Conservation (phyloP, 2,113 vertebrate species). For the Corythoichthys intestinalis region DNA sequence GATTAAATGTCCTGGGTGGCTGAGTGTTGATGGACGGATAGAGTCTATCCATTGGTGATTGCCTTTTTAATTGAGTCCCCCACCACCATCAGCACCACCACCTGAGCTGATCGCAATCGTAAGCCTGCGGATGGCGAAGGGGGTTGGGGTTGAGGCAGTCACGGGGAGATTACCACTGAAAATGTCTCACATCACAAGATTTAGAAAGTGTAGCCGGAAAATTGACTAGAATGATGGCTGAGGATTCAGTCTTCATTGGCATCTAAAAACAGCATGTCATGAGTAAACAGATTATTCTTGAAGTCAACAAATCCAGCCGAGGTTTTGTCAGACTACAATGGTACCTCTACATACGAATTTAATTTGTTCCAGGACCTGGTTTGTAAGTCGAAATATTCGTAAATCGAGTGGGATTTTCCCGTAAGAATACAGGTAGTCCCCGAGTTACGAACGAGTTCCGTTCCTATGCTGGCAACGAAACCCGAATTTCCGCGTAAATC, state of each 20-base stretch:
- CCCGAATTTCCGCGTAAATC: no score
- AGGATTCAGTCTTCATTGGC: background rate
- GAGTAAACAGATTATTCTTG: background rate
- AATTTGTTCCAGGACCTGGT: no score
- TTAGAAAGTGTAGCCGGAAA: background rate
- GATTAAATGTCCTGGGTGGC: conserved; percentile 56
- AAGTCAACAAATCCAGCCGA: background rate
- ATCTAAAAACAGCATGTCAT: background rate
- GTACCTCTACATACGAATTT: no score
- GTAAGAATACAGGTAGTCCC: no score
- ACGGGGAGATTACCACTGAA: background rate
- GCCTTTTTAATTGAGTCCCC: conserved; percentile 71
- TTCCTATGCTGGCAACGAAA: no score
- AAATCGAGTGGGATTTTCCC: no score
- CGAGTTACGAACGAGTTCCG: no score
- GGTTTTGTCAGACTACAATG: background rate
- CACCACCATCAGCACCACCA: conserved; percentile 22
- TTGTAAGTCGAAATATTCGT: no score
- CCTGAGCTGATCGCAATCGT: conserved; percentile 62
- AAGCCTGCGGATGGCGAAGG: conserved; percentile 42
- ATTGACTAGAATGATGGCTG: background rate
- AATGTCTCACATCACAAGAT: background rate
- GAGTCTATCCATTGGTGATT: conserved; percentile 58
- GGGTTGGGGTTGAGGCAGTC: conserved; percentile 16
- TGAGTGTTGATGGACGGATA: conserved; percentile 65